A percentile compares a stretch with the other conserved stretches of the same genome.
These are phyloP conservation scores for Seladonia tumulorum DNA, from an alignment of 2,888 invertebrate genomes.

Conservation along the genomic window DNA sequence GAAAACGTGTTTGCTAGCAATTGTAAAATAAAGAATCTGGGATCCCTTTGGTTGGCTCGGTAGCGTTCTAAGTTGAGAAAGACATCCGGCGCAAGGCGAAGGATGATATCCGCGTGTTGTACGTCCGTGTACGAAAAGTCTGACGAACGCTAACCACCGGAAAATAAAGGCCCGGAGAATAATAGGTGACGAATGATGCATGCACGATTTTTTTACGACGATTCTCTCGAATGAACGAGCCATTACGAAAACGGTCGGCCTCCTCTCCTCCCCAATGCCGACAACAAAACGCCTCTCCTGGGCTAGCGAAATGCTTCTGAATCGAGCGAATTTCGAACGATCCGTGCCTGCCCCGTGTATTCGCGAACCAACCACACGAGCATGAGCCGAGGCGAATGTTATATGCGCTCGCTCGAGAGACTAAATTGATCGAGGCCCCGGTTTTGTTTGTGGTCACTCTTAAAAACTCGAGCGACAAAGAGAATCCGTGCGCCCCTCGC, in stretches of 20 bases:
- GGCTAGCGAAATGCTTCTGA: conserved; percentile 78
- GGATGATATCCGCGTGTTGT: not conserved
- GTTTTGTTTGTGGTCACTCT: conserved; percentile 83
- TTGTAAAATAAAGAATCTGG: too few species aligned
- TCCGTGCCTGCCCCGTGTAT: conserved; percentile 34
- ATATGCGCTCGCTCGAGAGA: conserved; percentile 73
- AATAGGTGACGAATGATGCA: conserved; percentile 38
- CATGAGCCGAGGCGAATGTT: conserved; percentile 37
- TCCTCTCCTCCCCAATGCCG: conserved; percentile 81
- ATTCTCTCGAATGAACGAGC: conserved; percentile 80
- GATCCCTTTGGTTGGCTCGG: too few species aligned
- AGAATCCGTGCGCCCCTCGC: conserved; percentile 63
- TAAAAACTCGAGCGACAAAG: conserved; percentile 71
- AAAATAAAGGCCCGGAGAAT: conserved; percentile 1
- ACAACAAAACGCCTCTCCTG: conserved; percentile 83
- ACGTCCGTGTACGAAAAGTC: not conserved
- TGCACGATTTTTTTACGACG: conserved; percentile 44
- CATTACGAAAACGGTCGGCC: conserved; percentile 82
- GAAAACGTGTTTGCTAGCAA: too few species aligned
- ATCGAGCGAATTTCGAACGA: conserved; percentile 70
- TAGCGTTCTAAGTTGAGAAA: not conserved
- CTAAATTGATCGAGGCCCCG: conserved; percentile 77
- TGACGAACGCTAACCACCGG: not conserved
- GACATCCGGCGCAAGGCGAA: not conserved
- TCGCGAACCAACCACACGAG: not conserved